Base-by-base conservation (phyloP, 1,140 invertebrate species). In the Archivesica marissinica region DNA sequence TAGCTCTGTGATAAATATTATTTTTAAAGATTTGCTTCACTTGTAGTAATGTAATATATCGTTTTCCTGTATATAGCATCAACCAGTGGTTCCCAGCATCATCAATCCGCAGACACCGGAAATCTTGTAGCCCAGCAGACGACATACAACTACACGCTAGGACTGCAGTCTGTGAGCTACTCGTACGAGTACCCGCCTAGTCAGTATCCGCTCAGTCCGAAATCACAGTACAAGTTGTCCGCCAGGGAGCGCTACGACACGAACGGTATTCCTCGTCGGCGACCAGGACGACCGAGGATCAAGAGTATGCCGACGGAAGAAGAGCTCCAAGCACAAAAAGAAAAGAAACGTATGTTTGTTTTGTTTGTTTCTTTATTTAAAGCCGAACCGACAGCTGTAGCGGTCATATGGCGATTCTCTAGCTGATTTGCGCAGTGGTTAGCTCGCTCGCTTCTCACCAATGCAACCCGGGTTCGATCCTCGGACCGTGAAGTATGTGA, bases 261-360 rank as follows among this genome's bases (percentile, higher is more conserved):
- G 33, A 76, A 77, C 15, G 54, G 54, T 1, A 68, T 79, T 25
- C 87, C 88, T 0, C 56, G 88, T 30, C 75, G 90, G 39, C 86
- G 88, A 38, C 91, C 91, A 1, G 91, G 91, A 0, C 50, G 91
- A 61, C 90, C 91, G 23, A 30, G 91, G 28, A 90, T 91, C 17
- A 91, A 91, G 74, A 91, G 88, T 76, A 74, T 89, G 4, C 89
- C 89, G 11, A 82, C 79, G 0, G 89, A 91, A n/a, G 90, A 91
- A 20, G 91, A 91, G 38, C 47, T 86, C 7, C 77, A 87, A 41
- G 83, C 87, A 30, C 81, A 85, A 13, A 87, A 88, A 82, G 90
- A 91, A 39, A 92, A 92, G 82, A 90, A 91, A 90, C 86, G 91
- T 91, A 87, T 17, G 77, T 79, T n/a, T n/a, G n/a, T n/a, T n/a